Evolutionary conservation across 2,888 invertebrate genomes (phyloP).

Genomic region (Uropetala carovei): DNA sequence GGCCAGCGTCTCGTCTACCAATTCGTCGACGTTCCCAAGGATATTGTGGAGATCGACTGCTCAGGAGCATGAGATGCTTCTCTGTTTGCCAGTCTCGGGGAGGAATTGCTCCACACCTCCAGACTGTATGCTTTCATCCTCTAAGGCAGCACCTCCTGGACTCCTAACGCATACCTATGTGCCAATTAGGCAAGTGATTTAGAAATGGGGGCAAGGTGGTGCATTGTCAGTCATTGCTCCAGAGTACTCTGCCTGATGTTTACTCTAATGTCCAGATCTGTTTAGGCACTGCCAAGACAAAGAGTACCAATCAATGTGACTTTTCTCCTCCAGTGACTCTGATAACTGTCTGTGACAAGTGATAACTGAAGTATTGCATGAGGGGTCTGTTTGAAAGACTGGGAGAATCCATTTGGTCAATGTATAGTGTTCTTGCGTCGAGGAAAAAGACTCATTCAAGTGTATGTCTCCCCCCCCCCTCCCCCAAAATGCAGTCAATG

Average conservation of each 20-base stretch:
- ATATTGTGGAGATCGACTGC: slow-evolving; percentile 98
- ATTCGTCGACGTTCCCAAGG: slow-evolving; percentile 99
- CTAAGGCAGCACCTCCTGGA: background rate
- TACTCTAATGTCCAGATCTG: background rate
- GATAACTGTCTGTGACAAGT: slow-evolving; percentile 18
- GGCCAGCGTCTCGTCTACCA: slow-evolving; percentile 99
- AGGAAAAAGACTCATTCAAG: slow-evolving; percentile 40
- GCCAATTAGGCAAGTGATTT: slow-evolving; percentile 1
- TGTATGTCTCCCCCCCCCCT: background rate
- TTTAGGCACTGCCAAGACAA: slow-evolving; percentile 40
- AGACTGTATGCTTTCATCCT: background rate
- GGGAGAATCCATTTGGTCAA: background rate
- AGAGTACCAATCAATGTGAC: background rate
- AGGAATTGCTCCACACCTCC: background rate
- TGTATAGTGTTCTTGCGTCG: slow-evolving; percentile 38
- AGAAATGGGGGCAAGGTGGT: slow-evolving; percentile 1
- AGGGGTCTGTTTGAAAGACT: background rate
- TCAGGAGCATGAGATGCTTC: slow-evolving; percentile 84
- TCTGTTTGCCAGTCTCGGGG: background rate
- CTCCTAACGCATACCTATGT: slow-evolving; percentile 1
- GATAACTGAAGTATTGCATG: slow-evolving; percentile 30
- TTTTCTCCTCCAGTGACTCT: background rate
- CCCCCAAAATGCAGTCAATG: background rate
- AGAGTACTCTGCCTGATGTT: background rate
- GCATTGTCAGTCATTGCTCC: slow-evolving; percentile 34